These are phyloP conservation scores for Drosophila azteca DNA, from an alignment of 1,140 invertebrate genomes.

Conservation along the genomic window DNA sequence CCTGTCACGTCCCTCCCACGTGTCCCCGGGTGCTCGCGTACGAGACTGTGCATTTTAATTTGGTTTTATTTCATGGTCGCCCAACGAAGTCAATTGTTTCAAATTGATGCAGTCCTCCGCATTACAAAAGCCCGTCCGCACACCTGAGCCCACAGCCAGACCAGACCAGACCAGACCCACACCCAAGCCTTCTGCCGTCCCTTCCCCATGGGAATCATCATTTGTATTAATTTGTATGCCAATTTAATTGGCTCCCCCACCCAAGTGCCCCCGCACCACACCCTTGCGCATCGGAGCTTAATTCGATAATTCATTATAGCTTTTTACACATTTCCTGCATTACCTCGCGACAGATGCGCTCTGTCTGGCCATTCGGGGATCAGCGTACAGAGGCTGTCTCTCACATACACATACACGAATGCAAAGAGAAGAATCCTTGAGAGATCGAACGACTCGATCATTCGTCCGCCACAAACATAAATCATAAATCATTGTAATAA, in stretches of 20 bases:
- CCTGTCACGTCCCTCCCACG: not conserved
- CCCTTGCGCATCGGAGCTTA: conserved; percentile 55
- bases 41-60: conserved; percentile 68
- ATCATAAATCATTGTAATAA: not conserved
- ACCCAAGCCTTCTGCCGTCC: conserved; percentile 1
- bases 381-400: conserved; percentile 1
- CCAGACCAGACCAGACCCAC: conserved; percentile 24
- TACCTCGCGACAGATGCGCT: conserved; percentile 21
- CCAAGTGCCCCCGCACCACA: too few relatives aligned
- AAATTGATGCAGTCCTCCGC: conserved; percentile 58
- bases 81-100: conserved; percentile 68
- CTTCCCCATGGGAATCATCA: conserved; percentile 47
- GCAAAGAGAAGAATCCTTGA: conserved; percentile 15
- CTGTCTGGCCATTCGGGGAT: conserved; percentile 10
- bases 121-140: conserved; percentile 9
- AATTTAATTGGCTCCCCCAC: conserved; percentile 70
- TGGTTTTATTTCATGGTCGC: conserved; percentile 62
- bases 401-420: conserved; percentile 37
- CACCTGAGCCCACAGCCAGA: conserved; percentile 51
- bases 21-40: conserved; percentile 16
- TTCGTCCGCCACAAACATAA: too few relatives aligned
- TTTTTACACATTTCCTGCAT: conserved; percentile 58
- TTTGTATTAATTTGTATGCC: conserved; percentile 79
- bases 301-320: conserved; percentile 74
- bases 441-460: not conserved